Evolutionary conservation across 2,797 vertebrate species (phyloP).

Genomic region (Knipowitschia caucasica): DNA sequence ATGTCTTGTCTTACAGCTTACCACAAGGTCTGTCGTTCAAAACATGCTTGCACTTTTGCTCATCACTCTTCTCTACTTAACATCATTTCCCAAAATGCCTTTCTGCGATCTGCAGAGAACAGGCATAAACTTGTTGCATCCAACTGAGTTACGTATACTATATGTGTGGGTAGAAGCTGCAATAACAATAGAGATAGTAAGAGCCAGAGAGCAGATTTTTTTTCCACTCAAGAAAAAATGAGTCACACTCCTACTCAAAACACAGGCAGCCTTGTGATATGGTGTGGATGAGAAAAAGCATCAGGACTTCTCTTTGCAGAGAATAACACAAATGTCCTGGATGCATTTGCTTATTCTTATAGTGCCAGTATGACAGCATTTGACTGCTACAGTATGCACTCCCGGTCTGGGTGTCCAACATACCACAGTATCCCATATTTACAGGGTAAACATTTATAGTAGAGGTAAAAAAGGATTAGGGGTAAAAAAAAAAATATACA

Average conservation of each 20-base stretch:
- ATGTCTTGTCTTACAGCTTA: slow-evolving; percentile 19
- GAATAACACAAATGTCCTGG: slow-evolving; percentile 1
- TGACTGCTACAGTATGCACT: no score
- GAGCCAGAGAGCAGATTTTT: slow-evolving; percentile 65
- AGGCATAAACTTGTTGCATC: slow-evolving; percentile 62
- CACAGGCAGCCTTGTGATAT: slow-evolving; percentile 56
- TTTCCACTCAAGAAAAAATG: slow-evolving; percentile 70
- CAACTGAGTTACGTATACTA: slow-evolving; percentile 65
- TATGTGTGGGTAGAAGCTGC: slow-evolving; percentile 65
- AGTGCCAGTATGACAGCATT: no score
- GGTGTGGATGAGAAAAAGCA: slow-evolving; percentile 39
- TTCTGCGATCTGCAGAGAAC: slow-evolving; percentile 48
- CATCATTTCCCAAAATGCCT: slow-evolving; percentile 56
- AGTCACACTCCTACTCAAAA: slow-evolving; percentile 72
- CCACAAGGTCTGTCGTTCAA: slow-evolving; percentile 27
- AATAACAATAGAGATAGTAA: slow-evolving; percentile 70
- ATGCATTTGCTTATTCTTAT: no score
- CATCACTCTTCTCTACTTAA: slow-evolving; percentile 33
- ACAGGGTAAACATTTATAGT: no score
- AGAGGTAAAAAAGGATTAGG: no score
- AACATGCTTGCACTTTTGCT: slow-evolving; percentile 32
- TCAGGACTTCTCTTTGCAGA: slow-evolving; percentile 35
- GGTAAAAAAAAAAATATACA: no score
- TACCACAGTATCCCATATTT: no score
- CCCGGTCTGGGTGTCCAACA: no score